Percentiles rank a stretch among this genome's conserved stretches.
Evolutionary conservation across 2,797 vertebrate species (phyloP).

Genomic region (Phaenicophaeus curvirostris): DNA sequence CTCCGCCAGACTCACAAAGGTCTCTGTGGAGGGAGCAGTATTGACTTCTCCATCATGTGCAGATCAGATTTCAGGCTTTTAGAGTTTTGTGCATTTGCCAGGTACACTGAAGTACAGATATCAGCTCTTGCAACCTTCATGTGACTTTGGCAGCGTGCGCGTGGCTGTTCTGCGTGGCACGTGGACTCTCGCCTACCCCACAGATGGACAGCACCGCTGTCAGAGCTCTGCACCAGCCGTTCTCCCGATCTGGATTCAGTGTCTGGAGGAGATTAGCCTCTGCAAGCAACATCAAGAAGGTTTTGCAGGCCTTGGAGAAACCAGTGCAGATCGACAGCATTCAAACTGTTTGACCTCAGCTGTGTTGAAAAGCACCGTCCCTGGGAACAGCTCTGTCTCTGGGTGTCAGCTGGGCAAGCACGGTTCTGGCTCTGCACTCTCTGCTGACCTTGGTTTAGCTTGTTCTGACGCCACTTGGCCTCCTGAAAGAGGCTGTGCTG

Average conservation of each 20-base stretch:
- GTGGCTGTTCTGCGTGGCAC: neutral
- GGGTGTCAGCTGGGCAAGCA: neutral
- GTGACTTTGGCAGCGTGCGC: slow-evolving; percentile 40
- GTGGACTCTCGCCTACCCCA: neutral
- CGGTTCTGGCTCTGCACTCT: neutral
- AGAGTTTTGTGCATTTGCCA: slow-evolving; percentile 60
- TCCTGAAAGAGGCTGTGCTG: neutral
- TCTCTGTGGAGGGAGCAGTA: slow-evolving; percentile 28
- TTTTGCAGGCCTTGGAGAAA: neutral
- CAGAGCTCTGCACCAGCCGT: neutral
- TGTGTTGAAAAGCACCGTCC: neutral
- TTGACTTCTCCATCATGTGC: slow-evolving; percentile 43
- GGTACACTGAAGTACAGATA: slow-evolving; percentile 47
- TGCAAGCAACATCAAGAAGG: neutral
- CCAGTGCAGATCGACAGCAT: neutral
- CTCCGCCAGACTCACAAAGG: slow-evolving; percentile 1
- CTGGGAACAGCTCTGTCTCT: neutral
- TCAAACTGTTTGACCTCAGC: neutral
- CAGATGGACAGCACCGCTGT: neutral
- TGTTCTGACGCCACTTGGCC: neutral
- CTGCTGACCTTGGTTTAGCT: neutral
- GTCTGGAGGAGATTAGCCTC: neutral
- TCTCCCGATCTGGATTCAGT: neutral
- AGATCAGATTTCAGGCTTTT: slow-evolving; percentile 66
- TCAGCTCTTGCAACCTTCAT: slow-evolving; percentile 44